These are phyloP conservation scores for Germaria angustata DNA, from an alignment of 2,888 invertebrate species.

Conservation along the genomic window DNA sequence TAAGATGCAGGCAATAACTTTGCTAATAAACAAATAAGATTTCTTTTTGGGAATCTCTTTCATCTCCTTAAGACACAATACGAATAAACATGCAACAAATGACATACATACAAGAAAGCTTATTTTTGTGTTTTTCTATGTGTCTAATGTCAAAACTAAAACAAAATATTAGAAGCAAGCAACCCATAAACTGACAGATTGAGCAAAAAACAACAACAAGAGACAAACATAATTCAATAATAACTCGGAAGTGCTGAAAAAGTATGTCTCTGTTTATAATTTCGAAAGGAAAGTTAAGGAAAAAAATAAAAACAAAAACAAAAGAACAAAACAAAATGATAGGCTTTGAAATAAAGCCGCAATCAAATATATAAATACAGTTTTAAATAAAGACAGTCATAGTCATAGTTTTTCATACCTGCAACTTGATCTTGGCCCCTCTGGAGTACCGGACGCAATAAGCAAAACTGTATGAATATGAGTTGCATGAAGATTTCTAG, in stretches of 20 bases:
- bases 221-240: conserved; percentile 59
- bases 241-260: conserved; percentile 67
- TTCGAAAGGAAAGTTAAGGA: conserved; percentile 4
- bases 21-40: conserved; percentile 20
- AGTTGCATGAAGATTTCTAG: too few relatives aligned
- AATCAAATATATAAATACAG: neutral
- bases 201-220: conserved; percentile 23
- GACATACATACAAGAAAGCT: neutral
- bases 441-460: too few relatives aligned
- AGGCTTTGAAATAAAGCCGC: conserved; percentile 53
- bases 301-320: neutral
- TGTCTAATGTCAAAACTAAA: conserved; percentile 14
- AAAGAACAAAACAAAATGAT: neutral
- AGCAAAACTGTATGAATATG: too few relatives aligned
- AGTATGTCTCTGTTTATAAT: conserved; percentile 56
- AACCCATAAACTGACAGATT: conserved; percentile 2
- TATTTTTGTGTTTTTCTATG: neutral
- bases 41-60: neutral
- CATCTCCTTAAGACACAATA: neutral
- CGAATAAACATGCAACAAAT: conserved; percentile 8
- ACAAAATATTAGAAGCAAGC: neutral
- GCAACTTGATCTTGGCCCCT: neutral
- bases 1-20: conserved; percentile 51
- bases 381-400: neutral
- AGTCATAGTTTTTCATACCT: neutral